Percentiles rank a stretch among this genome's conserved stretches.
Evolutionary conservation across 1,140 invertebrate genomes (phyloP).

Genomic region (Vollenhovia emeryi): DNA sequence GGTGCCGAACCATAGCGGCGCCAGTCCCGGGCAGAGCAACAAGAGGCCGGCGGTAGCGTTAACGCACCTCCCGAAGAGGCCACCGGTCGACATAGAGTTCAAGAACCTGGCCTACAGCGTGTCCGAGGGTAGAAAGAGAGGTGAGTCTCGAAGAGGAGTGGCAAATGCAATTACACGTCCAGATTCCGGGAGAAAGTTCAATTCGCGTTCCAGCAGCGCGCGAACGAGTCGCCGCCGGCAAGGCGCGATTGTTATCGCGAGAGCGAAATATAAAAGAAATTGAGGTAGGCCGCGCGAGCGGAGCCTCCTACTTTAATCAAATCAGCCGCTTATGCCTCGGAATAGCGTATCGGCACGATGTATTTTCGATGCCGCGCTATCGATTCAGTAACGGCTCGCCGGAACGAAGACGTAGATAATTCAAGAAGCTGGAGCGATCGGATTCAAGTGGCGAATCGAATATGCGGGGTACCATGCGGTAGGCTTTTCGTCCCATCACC

Average conservation of each 20-base stretch:
- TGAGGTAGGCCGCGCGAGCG: background rate
- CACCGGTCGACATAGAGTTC: slow-evolving; percentile 95
- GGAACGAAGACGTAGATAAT: slow-evolving; percentile 4
- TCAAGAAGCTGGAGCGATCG: background rate
- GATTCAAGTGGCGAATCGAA: slow-evolving; percentile 1
- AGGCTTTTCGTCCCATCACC: slow-evolving; percentile 49
- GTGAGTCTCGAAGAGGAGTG: slow-evolving; percentile 78
- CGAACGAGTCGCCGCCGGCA: no score
- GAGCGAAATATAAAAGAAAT: background rate
- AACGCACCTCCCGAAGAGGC: slow-evolving; percentile 92
- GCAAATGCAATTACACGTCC: background rate
- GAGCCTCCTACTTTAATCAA: background rate
- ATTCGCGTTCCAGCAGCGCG: slow-evolving; percentile 1
- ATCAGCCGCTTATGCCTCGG: background rate
- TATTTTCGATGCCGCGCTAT: background rate
- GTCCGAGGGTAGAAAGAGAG: slow-evolving; percentile 91
- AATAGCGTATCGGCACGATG: background rate
- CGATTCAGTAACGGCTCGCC: background rate
- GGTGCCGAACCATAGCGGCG: slow-evolving; percentile 88
- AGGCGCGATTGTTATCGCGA: background rate
- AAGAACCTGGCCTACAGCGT: slow-evolving; percentile 94
- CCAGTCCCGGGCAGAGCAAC: slow-evolving; percentile 79
- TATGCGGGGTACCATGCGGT: background rate
- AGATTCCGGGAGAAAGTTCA: background rate
- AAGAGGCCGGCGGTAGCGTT: slow-evolving; percentile 86